Base-by-base conservation (phyloP, 2,113 vertebrate species). In the Muntiacus muntjak region DNA sequence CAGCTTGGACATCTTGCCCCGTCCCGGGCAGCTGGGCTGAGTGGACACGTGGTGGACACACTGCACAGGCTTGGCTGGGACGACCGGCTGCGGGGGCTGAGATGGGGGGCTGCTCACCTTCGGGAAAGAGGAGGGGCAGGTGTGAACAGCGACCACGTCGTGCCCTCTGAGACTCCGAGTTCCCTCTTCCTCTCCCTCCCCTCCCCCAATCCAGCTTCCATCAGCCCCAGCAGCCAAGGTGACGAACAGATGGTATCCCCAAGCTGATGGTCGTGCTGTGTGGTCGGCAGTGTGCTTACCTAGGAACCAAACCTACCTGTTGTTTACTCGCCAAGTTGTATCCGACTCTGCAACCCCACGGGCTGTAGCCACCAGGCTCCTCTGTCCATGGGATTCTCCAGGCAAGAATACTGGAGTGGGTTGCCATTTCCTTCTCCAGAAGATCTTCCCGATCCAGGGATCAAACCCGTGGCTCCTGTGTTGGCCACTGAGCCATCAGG, bases 1-100 rank as follows among this genome's bases (percentile, higher is more conserved):
- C 91, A 99, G 98, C 98, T 99, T 99, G 98, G 99, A 98, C 99
- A 99, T 99, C 98, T 99, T 99, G 47, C 99, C 99, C 95, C 99
- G 98, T 1, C 99, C 99, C 0, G 99, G 99, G 94, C 99, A 99
- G 98, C 98, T 99, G 47, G 99, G 98, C 78, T 99, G 99, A 95
- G 98, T 98, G 9, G 99, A 99, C 26, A 97, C 98, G 13, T 99
- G 99, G 90, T 99, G 99, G 97, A 99, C 97, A 33, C 99, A 99
- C 78, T 99, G 99, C 97, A 99, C 99, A 1, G 99, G 99, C 98
- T 99, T 99, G 96, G 99, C 98, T 97, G 99, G 97, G 23, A 99
- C 94, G 74, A 99, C 98, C 36, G 99, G 99, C 97, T 99, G 99
- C 17, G 98, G 99, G 95, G 99, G 99, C 93, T 99, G 99, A 4